Percentiles rank a stretch among this genome's conserved stretches.
These are phyloP conservation scores for Epizoanthus illoricatus DNA, from an alignment of 92 coral and sea anemone genomes.

Conservation along the genomic window DNA sequence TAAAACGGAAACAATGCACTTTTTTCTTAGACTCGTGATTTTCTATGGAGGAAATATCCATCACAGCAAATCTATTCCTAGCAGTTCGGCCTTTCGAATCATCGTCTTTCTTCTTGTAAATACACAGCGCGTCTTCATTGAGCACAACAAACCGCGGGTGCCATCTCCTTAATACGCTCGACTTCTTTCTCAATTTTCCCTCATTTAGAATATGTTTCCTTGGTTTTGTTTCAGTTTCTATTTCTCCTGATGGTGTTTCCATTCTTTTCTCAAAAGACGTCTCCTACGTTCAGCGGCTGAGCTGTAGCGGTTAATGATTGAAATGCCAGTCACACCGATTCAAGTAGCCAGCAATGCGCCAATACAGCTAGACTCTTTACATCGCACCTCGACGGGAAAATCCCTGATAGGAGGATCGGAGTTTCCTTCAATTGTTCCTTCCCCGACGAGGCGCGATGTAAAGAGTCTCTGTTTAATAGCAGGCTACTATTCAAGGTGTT, in stretches of 20 bases:
- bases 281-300: background rate
- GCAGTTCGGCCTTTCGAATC: conserved; percentile 72
- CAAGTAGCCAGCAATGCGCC: too few relatives aligned
- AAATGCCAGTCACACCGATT: background rate
- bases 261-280: background rate
- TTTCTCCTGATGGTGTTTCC: conserved; percentile 29
- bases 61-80: conserved; percentile 72
- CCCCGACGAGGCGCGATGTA: too few relatives aligned
- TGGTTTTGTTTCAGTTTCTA: conserved; percentile 19
- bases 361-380: too few relatives aligned
- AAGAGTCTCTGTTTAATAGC: too few relatives aligned
- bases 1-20: conserved; percentile 74
- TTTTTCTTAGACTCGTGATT: conserved; percentile 82
- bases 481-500: too few relatives aligned
- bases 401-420: too few relatives aligned
- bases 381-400: too few relatives aligned
- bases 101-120: conserved; percentile 88
- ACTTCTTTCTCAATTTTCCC: conserved; percentile 81
- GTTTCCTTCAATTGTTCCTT: too few relatives aligned
- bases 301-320: background rate
- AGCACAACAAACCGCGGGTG: conserved; percentile 75
- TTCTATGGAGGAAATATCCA: conserved; percentile 73
- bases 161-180: conserved; percentile 83
- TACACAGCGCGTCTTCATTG: conserved; percentile 75
- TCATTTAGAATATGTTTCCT: conserved; percentile 67